Evolutionary conservation across 2,888 invertebrate species (phyloP), one percentile per base, ranked within the genome.

Genomic region (Athalia cordata): DNA sequence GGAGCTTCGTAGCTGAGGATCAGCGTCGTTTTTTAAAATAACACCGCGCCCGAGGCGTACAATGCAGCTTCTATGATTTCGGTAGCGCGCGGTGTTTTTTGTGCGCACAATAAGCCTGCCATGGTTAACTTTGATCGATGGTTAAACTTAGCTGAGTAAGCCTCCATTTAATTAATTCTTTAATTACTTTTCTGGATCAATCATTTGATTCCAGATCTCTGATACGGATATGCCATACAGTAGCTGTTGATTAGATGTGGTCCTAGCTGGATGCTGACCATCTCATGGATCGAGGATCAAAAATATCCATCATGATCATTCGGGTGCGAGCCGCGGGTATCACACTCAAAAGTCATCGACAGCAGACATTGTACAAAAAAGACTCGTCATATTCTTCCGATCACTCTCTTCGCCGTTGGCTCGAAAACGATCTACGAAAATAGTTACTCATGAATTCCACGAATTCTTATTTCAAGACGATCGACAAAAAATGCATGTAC

Each of bases 81-180:
- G 84, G 87, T 88, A 86, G 86, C 87, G 55, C 55, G 55, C 68
- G 84, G 85, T 84, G 83, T 84, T 86, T 87, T 86, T 86, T 85
- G 85, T 86, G 82, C 85, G 84, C 83, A 84, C 82, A 85, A 84
- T 84, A 82, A 85, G 85, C 79, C 82, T 78, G 83, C 82, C 82
- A 84, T 84, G 85, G 85, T 85, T 85, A 86, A 84, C 84, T 85
- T 85, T 85, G 86, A 86, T 87, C 86, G 87, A 85, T 86, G 85
- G 84, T 82, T 83, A 81, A 85, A 87, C 86, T 88, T 88, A 87
- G 88, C 88, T 89, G 88, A 89, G 87, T 88, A 89, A 89, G 86
- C 89, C 87, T 86, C 86, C 83, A 83, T 88, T 87, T 88, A 88
- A 89, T 89, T 89, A 89, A 88, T 87, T 89, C 87, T 86, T 87